Evolutionary conservation across 2,888 invertebrate species (phyloP).

Genomic region (Crocallis elinguaria): DNA sequence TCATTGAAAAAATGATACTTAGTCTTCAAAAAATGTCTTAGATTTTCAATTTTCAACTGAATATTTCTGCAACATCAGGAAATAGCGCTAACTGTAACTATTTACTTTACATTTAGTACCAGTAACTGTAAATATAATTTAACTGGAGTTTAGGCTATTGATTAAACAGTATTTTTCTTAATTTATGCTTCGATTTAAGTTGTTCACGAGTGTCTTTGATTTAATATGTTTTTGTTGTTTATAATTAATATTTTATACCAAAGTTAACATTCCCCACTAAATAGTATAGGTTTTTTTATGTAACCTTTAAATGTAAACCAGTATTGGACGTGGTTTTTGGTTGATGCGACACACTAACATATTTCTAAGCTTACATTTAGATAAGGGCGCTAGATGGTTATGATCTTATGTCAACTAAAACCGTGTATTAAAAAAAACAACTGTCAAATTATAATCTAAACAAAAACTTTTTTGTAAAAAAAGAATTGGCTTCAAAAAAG

Average conservation of each 20-base stretch:
- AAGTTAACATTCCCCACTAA: constrained; percentile 90
- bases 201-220: constrained; percentile 77
- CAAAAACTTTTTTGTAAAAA: no score
- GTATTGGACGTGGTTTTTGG: constrained; percentile 57
- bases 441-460: no score
- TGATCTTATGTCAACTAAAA: constrained; percentile 5
- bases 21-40: neutral
- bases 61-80: constrained; percentile 31
- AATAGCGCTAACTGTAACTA: constrained; percentile 35
- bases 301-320: constrained; percentile 47
- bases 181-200: constrained; percentile 81
- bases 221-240: constrained; percentile 81
- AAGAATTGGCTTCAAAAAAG: no score
- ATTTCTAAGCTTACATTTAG: constrained; percentile 72
- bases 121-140: constrained; percentile 77
- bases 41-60: neutral
- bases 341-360: constrained; percentile 61
- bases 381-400: constrained; percentile 19
- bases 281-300: constrained; percentile 73
- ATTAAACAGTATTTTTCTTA: constrained; percentile 82
- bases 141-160: constrained; percentile 71
- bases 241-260: constrained; percentile 87
- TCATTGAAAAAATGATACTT: neutral
- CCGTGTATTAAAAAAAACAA: neutral
- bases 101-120: constrained; percentile 61